Evolutionary conservation across 2,888 invertebrate species (phyloP).

Genomic region (Drosophila colorata): DNA sequence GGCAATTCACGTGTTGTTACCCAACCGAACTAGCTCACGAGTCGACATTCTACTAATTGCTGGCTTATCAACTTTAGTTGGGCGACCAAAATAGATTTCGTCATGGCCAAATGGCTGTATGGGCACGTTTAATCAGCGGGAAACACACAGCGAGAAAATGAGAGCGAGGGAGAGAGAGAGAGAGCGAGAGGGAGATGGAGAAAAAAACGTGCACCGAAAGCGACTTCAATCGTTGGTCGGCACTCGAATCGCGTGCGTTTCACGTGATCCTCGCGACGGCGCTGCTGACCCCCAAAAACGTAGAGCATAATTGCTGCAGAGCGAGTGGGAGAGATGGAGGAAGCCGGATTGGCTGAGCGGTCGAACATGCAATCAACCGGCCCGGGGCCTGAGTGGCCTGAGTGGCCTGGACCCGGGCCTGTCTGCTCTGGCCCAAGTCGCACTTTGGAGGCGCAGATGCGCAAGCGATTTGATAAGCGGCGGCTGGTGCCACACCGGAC

Average conservation of each 20-base stretch:
- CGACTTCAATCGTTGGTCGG: not conserved
- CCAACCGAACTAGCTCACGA: slow-evolving; percentile 4
- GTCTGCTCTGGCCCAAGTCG: slow-evolving; percentile 7
- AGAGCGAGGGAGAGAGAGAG: no score
- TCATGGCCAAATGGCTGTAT: slow-evolving; percentile 39
- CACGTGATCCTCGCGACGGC: slow-evolving; percentile 41
- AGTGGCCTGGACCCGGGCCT: slow-evolving; percentile 40
- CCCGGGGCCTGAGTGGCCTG: slow-evolving; percentile 14
- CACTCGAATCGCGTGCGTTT: slow-evolving; percentile 50
- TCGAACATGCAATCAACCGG: slow-evolving; percentile 19
- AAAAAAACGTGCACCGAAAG: slow-evolving; percentile 15
- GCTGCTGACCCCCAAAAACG: slow-evolving; percentile 16
- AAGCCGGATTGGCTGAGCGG: no score
- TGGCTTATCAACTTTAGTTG: slow-evolving; percentile 18
- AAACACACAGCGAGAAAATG: not conserved
- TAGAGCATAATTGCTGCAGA: not conserved
- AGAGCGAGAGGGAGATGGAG: not conserved
- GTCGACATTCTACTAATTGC: not conserved
- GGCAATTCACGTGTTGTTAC: slow-evolving; percentile 20
- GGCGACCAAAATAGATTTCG: slow-evolving; percentile 15
- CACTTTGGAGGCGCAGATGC: no score
- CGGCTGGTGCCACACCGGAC: no score
- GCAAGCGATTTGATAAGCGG: no score
- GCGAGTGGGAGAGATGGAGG: no score
- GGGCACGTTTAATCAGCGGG: slow-evolving; percentile 36